phyloP scores from a whole-genome alignment of 2,888 invertebrate species.

The Ennomos fuscantarius region DNA sequence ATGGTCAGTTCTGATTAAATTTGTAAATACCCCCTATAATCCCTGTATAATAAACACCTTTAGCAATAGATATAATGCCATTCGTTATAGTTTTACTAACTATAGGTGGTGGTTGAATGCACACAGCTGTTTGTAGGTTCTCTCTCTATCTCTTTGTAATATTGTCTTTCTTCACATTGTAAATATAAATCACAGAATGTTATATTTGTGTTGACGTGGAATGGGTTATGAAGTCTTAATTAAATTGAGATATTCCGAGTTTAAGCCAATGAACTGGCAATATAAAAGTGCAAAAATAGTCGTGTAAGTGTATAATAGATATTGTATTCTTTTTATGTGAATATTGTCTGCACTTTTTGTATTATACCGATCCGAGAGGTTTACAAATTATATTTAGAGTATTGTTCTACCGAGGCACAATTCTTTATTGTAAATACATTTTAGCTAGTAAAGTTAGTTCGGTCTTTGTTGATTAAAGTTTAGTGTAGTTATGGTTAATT shows the following conservation, averaged over 20 bases:
- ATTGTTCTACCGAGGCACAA: constrained; percentile 79
- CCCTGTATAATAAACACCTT: constrained; percentile 37
- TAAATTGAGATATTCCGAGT: constrained; percentile 83
- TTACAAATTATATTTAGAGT: constrained; percentile 69
- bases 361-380: constrained; percentile 70
- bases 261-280: constrained; percentile 81
- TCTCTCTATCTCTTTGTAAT: constrained; percentile 63
- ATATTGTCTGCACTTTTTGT: constrained; percentile 82
- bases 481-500: constrained; percentile 55
- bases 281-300: constrained; percentile 83
- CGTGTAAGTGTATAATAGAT: constrained; percentile 78
- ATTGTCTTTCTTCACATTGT: constrained; percentile 74
- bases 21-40: constrained; percentile 37
- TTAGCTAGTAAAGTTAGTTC: constrained; percentile 72
- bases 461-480: constrained; percentile 64
- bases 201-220: constrained; percentile 69
- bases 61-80: constrained; percentile 41
- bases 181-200: constrained; percentile 72
- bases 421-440: constrained; percentile 80
- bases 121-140: constrained; percentile 53
- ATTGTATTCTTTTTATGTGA: constrained; percentile 77
- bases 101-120: constrained; percentile 49
- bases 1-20: constrained; percentile 32
- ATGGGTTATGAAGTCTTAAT: constrained; percentile 81
- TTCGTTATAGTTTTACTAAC: constrained; percentile 36